phyloP scores from a whole-genome alignment of 2,113 vertebrate species.

The Hyaena hyaena region DNA sequence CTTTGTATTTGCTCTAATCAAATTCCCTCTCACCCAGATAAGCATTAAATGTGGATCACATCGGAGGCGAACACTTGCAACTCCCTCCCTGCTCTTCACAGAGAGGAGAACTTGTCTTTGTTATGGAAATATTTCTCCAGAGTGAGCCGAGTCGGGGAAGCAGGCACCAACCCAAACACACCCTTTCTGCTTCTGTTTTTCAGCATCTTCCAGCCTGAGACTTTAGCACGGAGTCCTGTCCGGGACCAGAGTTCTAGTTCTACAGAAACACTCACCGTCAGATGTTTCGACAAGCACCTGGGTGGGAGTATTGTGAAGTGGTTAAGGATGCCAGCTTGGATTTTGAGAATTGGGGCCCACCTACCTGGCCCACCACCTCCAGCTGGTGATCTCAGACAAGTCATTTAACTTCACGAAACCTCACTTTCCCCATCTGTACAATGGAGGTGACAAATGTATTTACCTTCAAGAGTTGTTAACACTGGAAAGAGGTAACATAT shows the following conservation, averaged over 20 bases:
- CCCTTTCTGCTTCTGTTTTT: background rate
- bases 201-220: background rate
- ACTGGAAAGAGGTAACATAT: background rate
- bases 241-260: background rate
- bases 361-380: background rate
- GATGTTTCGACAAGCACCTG: conserved; percentile 7
- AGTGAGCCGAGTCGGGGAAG: background rate
- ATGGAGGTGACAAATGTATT: background rate
- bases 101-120: conserved; percentile 71
- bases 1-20: conserved; percentile 80
- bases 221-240: background rate
- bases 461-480: background rate
- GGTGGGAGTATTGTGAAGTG: background rate
- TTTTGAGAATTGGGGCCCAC: background rate
- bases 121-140: conserved; percentile 75
- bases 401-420: background rate
- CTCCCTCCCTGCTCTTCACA: background rate
- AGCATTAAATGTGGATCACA: conserved; percentile 82
- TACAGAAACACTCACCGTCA: conserved; percentile 3
- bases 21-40: conserved; percentile 79
- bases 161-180: background rate
- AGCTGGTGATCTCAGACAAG: background rate
- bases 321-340: background rate
- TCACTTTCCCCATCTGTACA: background rate
- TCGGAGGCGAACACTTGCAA: conserved; percentile 67